These are phyloP conservation scores for Thamnaconus septentrionalis DNA, from an alignment of 2,113 vertebrate species.

Conservation along the genomic window DNA sequence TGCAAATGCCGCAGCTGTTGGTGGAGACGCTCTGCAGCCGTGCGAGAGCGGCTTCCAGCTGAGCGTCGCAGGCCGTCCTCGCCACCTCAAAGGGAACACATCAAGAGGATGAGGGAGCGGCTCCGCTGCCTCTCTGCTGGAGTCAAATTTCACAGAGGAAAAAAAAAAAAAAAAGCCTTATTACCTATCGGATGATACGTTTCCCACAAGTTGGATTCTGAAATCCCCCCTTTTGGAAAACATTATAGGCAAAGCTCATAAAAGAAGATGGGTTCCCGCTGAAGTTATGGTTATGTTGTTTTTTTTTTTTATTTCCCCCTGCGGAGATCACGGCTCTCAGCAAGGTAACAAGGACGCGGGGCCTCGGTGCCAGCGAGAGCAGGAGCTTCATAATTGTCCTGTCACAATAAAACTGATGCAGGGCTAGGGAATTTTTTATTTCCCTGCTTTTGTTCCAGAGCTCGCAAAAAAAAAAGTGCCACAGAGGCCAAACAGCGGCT, in stretches of 20 bases:
- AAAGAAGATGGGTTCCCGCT: constrained; percentile 67
- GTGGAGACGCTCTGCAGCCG: constrained; percentile 26
- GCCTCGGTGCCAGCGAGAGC: constrained; percentile 50
- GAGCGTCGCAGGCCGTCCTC: constrained; percentile 41
- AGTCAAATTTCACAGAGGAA: constrained; percentile 19
- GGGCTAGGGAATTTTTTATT: constrained; percentile 54
- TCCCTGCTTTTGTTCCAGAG: constrained; percentile 41
- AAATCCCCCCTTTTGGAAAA: constrained; percentile 63
- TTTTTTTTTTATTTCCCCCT: constrained; percentile 61
- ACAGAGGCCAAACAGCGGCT: constrained; percentile 19
- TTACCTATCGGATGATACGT: constrained; percentile 33
- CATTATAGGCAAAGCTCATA: constrained; percentile 56
- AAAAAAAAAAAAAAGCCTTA: no score
- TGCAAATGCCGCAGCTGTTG: constrained; percentile 63
- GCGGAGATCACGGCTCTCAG: constrained; percentile 58
- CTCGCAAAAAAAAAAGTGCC: constrained; percentile 31
- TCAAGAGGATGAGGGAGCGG: constrained; percentile 20
- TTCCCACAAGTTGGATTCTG: constrained; percentile 49
- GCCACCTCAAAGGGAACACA: constrained; percentile 62
- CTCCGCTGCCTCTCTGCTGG: constrained; percentile 11
- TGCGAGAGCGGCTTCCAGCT: constrained; percentile 47
- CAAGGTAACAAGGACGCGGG: constrained; percentile 58
- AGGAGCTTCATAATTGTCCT: constrained; percentile 67
- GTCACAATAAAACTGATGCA: constrained; percentile 73
- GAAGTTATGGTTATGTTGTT: constrained; percentile 70